These are phyloP conservation scores for Ectropis grisescens DNA, from an alignment of 1,140 invertebrate species.

Conservation along the genomic window DNA sequence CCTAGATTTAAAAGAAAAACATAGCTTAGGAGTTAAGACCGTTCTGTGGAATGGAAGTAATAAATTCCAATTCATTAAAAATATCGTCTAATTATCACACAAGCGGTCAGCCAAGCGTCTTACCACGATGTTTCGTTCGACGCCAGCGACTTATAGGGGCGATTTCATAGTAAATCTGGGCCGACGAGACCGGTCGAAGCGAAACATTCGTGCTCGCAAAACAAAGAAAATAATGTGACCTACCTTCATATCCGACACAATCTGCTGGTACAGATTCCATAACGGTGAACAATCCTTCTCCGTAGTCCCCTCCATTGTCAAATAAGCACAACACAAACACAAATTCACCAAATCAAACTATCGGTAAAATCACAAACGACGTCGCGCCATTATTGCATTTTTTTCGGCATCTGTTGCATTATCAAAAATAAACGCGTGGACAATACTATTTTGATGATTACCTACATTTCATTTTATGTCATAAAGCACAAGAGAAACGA, in stretches of 20 bases:
- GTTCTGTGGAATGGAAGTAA: too few species aligned
- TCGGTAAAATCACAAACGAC: slow-evolving; percentile 28
- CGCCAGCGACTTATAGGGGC: slow-evolving; percentile 30
- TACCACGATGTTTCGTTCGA: slow-evolving; percentile 21
- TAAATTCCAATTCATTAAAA: too few species aligned
- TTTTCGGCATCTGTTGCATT: slow-evolving; percentile 51
- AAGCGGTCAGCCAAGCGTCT: slow-evolving; percentile 4
- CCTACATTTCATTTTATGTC: slow-evolving; percentile 54
- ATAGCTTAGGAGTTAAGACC: too few species aligned
- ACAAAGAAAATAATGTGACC: slow-evolving; percentile 5
- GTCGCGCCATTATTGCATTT: slow-evolving; percentile 25
- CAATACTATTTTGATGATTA: slow-evolving; percentile 16
- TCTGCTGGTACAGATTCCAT: slow-evolving; percentile 67
- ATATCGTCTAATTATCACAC: too few species aligned
- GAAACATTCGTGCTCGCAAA: not conserved
- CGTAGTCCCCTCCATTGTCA: slow-evolving; percentile 63
- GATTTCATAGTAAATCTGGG: slow-evolving; percentile 21
- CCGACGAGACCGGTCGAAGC: slow-evolving; percentile 1
- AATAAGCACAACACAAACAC: slow-evolving; percentile 47
- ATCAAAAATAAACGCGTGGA: slow-evolving; percentile 29
- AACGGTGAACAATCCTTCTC: slow-evolving; percentile 68
- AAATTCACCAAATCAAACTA: slow-evolving; percentile 36
- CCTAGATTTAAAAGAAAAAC: too few species aligned
- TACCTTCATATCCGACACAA: slow-evolving; percentile 70
- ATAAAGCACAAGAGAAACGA: slow-evolving; percentile 26